phyloP scores from a whole-genome alignment of 2,797 vertebrate genomes.

The Catostomus latipinnis region DNA sequence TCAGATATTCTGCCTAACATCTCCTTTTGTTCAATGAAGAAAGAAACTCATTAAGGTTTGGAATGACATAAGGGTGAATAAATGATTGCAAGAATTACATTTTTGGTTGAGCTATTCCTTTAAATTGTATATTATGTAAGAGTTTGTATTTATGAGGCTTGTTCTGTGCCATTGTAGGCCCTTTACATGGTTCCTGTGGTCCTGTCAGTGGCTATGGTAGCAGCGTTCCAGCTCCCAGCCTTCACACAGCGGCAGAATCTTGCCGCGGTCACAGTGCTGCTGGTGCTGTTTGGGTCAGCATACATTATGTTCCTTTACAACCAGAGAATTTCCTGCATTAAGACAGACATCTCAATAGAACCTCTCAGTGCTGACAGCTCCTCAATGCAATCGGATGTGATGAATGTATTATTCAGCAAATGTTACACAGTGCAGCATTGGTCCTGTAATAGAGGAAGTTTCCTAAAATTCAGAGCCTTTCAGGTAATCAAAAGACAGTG shows the following conservation, averaged over 20 bases:
- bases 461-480: constrained; percentile 3
- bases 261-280: constrained; percentile 85
- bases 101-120: no score
- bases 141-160: constrained; percentile 2
- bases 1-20: no score
- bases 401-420: constrained; percentile 47
- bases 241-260: constrained; percentile 89
- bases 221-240: constrained; percentile 89
- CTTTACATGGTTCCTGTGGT: constrained; percentile 88
- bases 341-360: constrained; percentile 38
- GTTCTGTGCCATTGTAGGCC: constrained; percentile 70
- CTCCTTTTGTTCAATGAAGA: no score
- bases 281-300: constrained; percentile 93
- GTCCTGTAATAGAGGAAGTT: neutral
- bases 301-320: constrained; percentile 24
- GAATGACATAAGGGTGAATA: no score
- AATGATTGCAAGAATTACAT: no score
- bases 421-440: neutral
- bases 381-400: constrained; percentile 19
- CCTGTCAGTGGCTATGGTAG: constrained; percentile 84
- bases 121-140: neutral
- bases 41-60: no score
- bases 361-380: constrained; percentile 30
- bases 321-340: constrained; percentile 26
- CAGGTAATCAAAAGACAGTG: constrained; percentile 14